Percentiles rank a stretch among this genome's conserved stretches.
phyloP scores from a whole-genome alignment of 1,140 invertebrate species.

The Hestina assimilis region DNA sequence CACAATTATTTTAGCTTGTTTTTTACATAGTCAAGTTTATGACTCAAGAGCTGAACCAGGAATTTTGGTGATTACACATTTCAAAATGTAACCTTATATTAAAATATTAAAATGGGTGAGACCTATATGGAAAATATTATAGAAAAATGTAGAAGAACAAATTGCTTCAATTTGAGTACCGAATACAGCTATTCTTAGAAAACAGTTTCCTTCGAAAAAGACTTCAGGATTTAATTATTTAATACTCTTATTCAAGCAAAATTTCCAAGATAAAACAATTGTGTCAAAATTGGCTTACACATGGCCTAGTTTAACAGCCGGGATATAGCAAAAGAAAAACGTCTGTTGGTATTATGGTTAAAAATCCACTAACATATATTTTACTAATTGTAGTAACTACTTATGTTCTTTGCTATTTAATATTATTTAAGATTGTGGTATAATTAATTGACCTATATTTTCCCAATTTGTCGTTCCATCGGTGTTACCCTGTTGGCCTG shows the following conservation, averaged over 20 bases:
- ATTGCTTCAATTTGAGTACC: too few species aligned
- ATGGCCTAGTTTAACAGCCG: slow-evolving; percentile 18
- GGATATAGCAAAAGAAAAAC: slow-evolving; percentile 21
- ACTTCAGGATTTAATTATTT: too few species aligned
- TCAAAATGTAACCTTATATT: too few species aligned
- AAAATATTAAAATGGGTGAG: too few species aligned
- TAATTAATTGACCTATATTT: too few species aligned
- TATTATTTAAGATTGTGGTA: not conserved
- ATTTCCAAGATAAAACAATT: slow-evolving; percentile 29
- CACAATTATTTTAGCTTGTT: slow-evolving; percentile 49
- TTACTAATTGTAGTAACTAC: not conserved
- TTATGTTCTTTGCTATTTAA: not conserved
- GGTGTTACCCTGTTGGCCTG: not conserved
- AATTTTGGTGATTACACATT: too few species aligned
- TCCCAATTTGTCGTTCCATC: too few species aligned
- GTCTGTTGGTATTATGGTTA: not conserved
- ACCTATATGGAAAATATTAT: too few species aligned
- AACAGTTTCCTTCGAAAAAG: too few species aligned
- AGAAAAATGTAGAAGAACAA: too few species aligned
- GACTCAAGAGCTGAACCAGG: not conserved
- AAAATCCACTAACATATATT: not conserved
- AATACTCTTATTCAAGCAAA: too few species aligned
- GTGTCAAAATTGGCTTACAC: slow-evolving; percentile 19
- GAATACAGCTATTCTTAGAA: too few species aligned
- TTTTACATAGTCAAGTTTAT: not conserved